Evolutionary conservation across 2,888 invertebrate genomes (phyloP).

Genomic region (Phrixothrix hirtus): DNA sequence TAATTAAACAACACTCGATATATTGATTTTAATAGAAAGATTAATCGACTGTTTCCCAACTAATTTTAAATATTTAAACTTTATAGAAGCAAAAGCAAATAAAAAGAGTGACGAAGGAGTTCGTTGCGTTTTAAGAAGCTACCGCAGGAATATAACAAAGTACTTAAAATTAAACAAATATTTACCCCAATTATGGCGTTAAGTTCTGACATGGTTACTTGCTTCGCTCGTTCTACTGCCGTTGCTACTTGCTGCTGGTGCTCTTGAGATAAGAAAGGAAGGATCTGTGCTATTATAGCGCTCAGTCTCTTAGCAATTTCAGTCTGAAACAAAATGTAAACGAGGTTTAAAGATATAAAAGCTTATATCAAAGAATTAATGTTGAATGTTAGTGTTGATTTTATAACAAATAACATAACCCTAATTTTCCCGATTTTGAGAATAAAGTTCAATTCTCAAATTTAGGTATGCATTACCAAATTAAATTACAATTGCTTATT

Average conservation of each 20-base stretch:
- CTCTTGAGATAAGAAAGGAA: constrained; percentile 94
- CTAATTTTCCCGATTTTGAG: too few species aligned
- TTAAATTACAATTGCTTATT: too few species aligned
- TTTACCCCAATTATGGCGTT: constrained; percentile 97
- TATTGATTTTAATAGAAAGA: constrained; percentile 9
- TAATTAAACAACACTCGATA: constrained; percentile 23
- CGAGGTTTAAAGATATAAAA: not conserved
- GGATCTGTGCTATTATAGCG: constrained; percentile 93
- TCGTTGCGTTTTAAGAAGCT: too few species aligned
- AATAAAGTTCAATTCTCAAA: too few species aligned
- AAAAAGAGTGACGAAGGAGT: not conserved
- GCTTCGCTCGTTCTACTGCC: constrained; percentile 97
- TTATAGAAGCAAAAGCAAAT: too few species aligned
- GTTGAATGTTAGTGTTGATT: constrained; percentile 2
- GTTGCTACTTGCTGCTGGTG: constrained; percentile 96
- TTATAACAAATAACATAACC: not conserved
- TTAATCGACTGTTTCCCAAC: not conserved
- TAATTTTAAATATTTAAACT: too few species aligned
- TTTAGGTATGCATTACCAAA: too few species aligned
- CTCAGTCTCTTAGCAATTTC: constrained; percentile 97
- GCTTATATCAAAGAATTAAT: constrained; percentile 1
- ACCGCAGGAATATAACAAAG: not conserved
- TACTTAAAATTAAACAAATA: constrained; percentile 22
- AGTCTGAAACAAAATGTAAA: constrained; percentile 70
- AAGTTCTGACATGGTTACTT: constrained; percentile 96